These are phyloP conservation scores for Gallirallus australis DNA, from an alignment of 2,797 vertebrate species.

Conservation along the genomic window DNA sequence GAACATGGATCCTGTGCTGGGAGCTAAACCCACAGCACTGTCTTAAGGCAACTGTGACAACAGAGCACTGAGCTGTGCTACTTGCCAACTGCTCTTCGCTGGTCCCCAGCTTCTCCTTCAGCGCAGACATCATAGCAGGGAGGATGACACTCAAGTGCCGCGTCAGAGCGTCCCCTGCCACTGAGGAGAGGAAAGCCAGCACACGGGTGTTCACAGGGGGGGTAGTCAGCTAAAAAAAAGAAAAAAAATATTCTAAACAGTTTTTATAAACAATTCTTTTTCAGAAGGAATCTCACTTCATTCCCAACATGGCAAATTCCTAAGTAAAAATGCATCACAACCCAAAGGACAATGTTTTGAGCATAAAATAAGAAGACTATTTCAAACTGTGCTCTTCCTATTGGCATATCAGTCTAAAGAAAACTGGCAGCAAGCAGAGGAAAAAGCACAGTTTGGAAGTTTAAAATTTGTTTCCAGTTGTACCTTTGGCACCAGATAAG, in stretches of 20 bases:
- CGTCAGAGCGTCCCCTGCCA: slow-evolving; percentile 95
- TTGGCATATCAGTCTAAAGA: background rate
- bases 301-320: background rate
- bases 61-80: slow-evolving; percentile 2
- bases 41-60: slow-evolving; percentile 35
- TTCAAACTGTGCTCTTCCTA: background rate
- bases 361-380: background rate
- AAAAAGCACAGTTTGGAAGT: background rate
- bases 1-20: slow-evolving; percentile 5
- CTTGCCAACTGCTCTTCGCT: slow-evolving; percentile 89
- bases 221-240: slow-evolving; percentile 85
- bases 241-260: too few species aligned
- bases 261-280: background rate
- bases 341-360: background rate
- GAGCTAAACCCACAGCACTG: slow-evolving; percentile 14
- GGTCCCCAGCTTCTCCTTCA: slow-evolving; percentile 92
- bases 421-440: background rate
- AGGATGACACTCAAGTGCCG: slow-evolving; percentile 95
- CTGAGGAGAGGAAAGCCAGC: slow-evolving; percentile 94
- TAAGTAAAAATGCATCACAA: background rate
- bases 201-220: slow-evolving; percentile 95
- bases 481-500: slow-evolving; percentile 98
- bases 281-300: background rate
- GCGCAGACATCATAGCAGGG: slow-evolving; percentile 92
- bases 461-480: background rate